A percentile compares a stretch with the other conserved stretches of the same genome.
Conservation (phyloP, 2,797 vertebrate species). For the Hirundo rustica region DNA sequence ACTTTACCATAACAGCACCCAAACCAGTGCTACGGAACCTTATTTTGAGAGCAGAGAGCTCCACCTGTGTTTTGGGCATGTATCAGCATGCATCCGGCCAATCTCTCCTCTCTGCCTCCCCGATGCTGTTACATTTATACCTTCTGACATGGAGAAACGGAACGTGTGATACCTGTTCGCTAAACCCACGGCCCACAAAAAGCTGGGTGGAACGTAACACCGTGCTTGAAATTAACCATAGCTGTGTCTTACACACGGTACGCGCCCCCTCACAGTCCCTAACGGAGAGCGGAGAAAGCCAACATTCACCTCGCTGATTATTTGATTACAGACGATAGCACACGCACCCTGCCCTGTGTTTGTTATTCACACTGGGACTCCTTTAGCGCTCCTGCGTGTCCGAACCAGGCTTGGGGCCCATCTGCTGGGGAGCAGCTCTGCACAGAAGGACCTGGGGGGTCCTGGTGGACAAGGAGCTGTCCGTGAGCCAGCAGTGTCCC, state of each 20-base stretch:
- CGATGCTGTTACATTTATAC: background rate
- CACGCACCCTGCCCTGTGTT: fast-evolving
- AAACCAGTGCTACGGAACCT: background rate
- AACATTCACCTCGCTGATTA: background rate
- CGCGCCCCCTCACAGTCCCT: fast-evolving
- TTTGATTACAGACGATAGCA: background rate
- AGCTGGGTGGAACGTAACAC: too few species aligned
- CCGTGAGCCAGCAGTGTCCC: background rate
- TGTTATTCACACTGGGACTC: too few species aligned
- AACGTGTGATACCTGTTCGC: fast-evolving
- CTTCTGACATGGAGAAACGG: fast-evolving
- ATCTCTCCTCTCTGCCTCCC: too few species aligned
- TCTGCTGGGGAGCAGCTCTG: background rate
- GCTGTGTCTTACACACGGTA: fast-evolving
- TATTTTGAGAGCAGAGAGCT: background rate
- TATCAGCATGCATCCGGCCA: too few species aligned
- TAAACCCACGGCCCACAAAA: fast-evolving
- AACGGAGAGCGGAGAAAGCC: background rate
- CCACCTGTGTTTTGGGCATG: background rate
- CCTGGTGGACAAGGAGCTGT: background rate
- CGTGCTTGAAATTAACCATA: background rate
- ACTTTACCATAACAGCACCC: background rate
- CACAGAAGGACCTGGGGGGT: fast-evolving
- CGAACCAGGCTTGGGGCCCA: background rate
- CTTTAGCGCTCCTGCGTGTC: background rate